Evolutionary conservation across 2,113 vertebrate genomes (phyloP), one percentile per base, ranked within the genome.

Genomic region (Pseudopodoces humilis): DNA sequence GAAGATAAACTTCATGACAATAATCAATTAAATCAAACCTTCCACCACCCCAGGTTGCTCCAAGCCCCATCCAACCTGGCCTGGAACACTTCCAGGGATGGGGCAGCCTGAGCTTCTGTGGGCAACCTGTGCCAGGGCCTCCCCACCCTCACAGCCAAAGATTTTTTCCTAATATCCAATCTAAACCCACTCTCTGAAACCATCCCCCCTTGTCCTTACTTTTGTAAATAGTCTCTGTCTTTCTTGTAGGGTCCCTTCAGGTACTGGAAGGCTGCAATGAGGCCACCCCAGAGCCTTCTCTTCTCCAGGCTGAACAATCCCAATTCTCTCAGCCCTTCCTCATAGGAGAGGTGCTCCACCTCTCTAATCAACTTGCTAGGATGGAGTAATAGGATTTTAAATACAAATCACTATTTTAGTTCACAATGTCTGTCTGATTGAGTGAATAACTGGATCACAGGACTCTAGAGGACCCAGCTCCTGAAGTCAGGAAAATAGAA

Each of bases 91-190:
- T 0, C 21, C 79, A 90, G 63, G 41, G 41, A 28, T 55, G 63
- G 55, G 10, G 55, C 30, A 83, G 47, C 30, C 47, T 47, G 24
- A 76, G 78, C 30, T 83, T 35, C 55, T 62, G 0, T 74, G 52
- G 12, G 19, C 8, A 81, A 0, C 6, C 9, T 28, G 8, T 15
- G 33, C 46, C 78, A 68, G n/a, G 13, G 53, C 30, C n/a, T 83
- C 24, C 0, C 0, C 46, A n/a, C 0, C 63, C 39, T 35, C 24
- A n/a, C 16, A 23, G 12, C 1, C 6, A 53, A 23, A 10, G 39
- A 55, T 76, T 76, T 24, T 12, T 43, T 33, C 47, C 41, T 6
- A 15, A 55, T 9, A 35, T 6, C 79, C 46, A 21, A 27, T 15
- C n/a, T 55, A 35, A 75, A 60, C 30, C 30, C 25, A 1, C 15